Evolutionary conservation across 1,140 invertebrate genomes (phyloP).

Genomic region (Plodia interpunctella): DNA sequence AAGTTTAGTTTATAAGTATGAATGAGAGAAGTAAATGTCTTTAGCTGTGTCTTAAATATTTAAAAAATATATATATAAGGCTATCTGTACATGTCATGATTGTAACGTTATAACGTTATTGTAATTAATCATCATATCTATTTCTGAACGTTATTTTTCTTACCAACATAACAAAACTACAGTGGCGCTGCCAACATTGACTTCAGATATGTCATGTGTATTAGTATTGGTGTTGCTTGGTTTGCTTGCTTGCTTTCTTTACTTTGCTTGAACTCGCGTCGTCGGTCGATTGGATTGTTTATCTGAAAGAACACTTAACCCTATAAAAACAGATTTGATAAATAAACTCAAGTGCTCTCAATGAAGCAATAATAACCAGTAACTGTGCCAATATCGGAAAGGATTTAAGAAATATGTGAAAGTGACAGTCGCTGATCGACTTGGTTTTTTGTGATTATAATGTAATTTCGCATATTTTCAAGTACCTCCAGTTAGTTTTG

Average conservation of each 20-base stretch:
- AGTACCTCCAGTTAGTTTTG: conserved; percentile 60
- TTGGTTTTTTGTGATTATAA: conserved; percentile 60
- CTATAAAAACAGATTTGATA: conserved; percentile 43
- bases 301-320: conserved; percentile 47
- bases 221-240: conserved; percentile 41
- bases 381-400: conserved; percentile 29
- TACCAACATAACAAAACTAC: conserved; percentile 32
- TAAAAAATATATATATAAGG: neutral
- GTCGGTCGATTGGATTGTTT: conserved; percentile 59
- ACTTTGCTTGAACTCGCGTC: conserved; percentile 63
- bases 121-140: neutral
- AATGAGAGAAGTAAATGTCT: no score
- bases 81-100: no score
- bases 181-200: conserved; percentile 40
- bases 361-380: conserved; percentile 23
- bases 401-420: conserved; percentile 62
- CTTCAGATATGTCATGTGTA: conserved; percentile 51
- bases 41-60: no score
- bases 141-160: conserved; percentile 31
- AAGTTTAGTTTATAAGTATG: no score
- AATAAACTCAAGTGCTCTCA: conserved; percentile 30
- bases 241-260: conserved; percentile 67
- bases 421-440: conserved; percentile 66
- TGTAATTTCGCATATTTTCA: conserved; percentile 64
- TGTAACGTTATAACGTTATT: no score